Evolutionary conservation across 2,888 invertebrate species (phyloP).

Genomic region (Pammene aurita): DNA sequence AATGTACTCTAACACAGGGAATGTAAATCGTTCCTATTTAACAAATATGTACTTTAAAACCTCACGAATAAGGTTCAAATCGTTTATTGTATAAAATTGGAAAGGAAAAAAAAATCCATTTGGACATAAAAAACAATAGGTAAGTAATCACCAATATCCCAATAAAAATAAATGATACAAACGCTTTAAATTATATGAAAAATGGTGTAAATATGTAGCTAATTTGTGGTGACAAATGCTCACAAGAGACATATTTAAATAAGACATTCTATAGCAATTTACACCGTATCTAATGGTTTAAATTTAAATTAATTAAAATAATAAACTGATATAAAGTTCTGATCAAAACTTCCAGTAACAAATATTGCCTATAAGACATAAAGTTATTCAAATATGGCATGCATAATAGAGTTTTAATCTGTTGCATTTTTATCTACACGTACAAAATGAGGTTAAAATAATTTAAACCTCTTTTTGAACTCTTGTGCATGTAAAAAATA

Average conservation of each 20-base stretch:
- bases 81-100: slow-evolving; percentile 8
- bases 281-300: slow-evolving; percentile 1
- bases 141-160: too few relatives aligned
- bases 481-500: background rate
- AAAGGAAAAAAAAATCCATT: background rate
- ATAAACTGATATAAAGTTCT: background rate
- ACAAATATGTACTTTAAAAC: slow-evolving; percentile 14
- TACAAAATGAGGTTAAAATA: background rate
- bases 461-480: background rate
- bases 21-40: slow-evolving; percentile 12
- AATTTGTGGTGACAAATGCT: background rate
- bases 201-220: too few relatives aligned
- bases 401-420: background rate
- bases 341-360: background rate
- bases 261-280: slow-evolving; percentile 2
- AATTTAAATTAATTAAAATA: slow-evolving; percentile 23
- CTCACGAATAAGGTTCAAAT: background rate
- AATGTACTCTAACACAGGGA: slow-evolving; percentile 42
- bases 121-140: background rate
- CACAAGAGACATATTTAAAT: background rate
- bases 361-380: too few relatives aligned
- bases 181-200: too few relatives aligned
- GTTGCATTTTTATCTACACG: slow-evolving; percentile 19
- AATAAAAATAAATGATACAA: too few relatives aligned
- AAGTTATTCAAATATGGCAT: too few relatives aligned